Conservation (phyloP, 2,888 invertebrate species). For the Ctenicera cuprea region DNA sequence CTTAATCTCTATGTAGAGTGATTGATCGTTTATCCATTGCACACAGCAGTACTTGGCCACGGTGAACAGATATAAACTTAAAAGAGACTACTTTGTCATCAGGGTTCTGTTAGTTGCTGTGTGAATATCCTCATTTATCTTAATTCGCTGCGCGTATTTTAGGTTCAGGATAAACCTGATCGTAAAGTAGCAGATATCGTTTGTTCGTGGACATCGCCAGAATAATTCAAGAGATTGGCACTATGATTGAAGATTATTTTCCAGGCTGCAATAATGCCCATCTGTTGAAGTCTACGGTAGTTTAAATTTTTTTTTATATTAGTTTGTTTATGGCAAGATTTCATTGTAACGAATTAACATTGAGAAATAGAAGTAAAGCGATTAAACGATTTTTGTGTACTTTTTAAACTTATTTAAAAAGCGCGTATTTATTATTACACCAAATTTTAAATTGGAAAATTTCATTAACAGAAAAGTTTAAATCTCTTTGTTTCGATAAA, state of each 20-base stretch:
- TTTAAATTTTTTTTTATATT: neutral
- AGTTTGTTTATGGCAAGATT: no score
- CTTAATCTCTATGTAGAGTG: constrained; percentile 62
- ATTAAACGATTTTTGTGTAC: no score
- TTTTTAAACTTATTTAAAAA: no score
- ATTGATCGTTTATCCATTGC: constrained; percentile 58
- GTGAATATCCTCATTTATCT: constrained; percentile 62
- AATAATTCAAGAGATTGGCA: constrained; percentile 62
- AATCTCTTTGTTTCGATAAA: no score
- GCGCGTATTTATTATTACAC: no score
- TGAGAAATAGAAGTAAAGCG: no score
- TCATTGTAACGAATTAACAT: no score
- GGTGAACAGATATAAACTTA: constrained; percentile 33
- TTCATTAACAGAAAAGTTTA: no score
- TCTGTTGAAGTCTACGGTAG: neutral
- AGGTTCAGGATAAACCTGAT: constrained; percentile 48
- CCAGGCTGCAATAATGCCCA: neutral
- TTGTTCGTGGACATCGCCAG: constrained; percentile 58
- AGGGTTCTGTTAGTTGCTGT: constrained; percentile 41
- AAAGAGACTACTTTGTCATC: constrained; percentile 44
- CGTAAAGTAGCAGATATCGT: constrained; percentile 64
- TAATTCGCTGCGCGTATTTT: constrained; percentile 52
- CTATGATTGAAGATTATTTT: constrained; percentile 51
- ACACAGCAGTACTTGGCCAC: constrained; percentile 45
- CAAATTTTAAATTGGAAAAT: no score